Conservation (phyloP, 2,888 invertebrate genomes). For the Cataglyphis rosenhaueri region DNA sequence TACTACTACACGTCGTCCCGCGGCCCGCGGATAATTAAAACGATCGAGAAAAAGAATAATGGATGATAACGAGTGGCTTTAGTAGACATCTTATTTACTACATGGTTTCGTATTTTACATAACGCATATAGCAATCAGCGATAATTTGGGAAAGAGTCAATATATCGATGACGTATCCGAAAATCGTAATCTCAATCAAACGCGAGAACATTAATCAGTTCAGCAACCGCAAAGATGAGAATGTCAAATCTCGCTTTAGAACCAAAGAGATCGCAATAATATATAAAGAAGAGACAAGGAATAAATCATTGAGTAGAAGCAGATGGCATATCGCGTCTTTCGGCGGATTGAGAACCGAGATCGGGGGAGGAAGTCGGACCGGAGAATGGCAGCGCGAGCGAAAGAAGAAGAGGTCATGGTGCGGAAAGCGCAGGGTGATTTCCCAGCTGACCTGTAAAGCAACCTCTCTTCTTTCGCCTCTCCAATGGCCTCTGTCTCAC, state of each 20-base stretch:
- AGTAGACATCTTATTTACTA: background rate
- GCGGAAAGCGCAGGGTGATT: constrained; percentile 86
- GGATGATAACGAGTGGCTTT: background rate
- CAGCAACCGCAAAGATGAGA: background rate
- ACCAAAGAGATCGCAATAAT: constrained; percentile 38
- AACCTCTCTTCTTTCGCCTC: constrained; percentile 64
- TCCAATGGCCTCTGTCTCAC: constrained; percentile 77
- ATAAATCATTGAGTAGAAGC: background rate
- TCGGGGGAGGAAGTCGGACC: constrained; percentile 59
- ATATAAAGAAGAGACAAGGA: constrained; percentile 19
- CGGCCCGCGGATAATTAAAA: constrained; percentile 47
- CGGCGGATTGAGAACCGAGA: background rate
- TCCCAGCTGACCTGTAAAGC: constrained; percentile 87
- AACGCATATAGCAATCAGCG: background rate
- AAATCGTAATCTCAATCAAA: constrained; percentile 46
- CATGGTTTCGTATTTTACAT: background rate
- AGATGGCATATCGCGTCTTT: background rate
- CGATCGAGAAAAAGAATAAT: constrained; percentile 4
- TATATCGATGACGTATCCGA: background rate
- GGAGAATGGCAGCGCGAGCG: constrained; percentile 60
- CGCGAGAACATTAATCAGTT: constrained; percentile 74
- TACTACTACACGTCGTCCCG: constrained; percentile 32
- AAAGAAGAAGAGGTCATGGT: constrained; percentile 73
- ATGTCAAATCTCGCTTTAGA: background rate
- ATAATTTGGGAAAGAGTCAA: background rate